Base-by-base conservation (phyloP, 2,797 vertebrate species). In the Tachyglossus aculeatus region DNA sequence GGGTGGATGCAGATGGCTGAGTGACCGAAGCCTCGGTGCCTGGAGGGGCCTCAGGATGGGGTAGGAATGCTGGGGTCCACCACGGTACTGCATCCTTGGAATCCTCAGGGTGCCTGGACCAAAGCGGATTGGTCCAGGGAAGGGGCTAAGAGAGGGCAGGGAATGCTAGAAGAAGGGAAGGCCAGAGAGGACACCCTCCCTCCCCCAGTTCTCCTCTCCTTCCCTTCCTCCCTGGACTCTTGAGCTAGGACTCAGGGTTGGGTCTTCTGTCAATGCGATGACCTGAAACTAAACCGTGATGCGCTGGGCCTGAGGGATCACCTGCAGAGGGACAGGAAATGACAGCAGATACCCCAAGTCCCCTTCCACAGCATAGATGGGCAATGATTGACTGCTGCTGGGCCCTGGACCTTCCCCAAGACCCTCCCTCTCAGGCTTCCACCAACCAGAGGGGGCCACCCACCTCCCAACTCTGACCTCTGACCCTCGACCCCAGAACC, bases 401-500 rank as follows among this genome's bases (percentile, higher is more conserved):
- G n/a, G n/a, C n/a, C n/a, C n/a, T n/a, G n/a, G n/a, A n/a, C n/a
- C n/a, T n/a, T n/a, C n/a, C n/a, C 25, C 10, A 29, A 55, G 10
- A 50, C 9, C 14, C 21, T 25, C 13, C 9, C 32, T 45, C 36
- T 16, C 29, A 13, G 33, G 18, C 16, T 32, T 58, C 73, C 53
- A 29, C 43, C 43, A 75, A n/a, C n/a, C n/a, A 72, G 25, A 29
- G 25, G 9, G 61, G 33, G 56, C 37, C 19, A 60, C 4, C 19
- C 41, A 48, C 54, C 22, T 58, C 24, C 33, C 36, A 9, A 48
- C 9, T 10, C 4, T 31, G 9, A 31, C 16, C 25, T 40, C 24
- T 10, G n/a, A 34, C 50, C 41, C 79, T 48, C 15, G 67, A 32
- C 2, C 3, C 2, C 4, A 6, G 38, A n/a, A 77, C 92, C 91